Base-by-base conservation (phyloP, 2,113 vertebrate species). In the Hystrix cristata region DNA sequence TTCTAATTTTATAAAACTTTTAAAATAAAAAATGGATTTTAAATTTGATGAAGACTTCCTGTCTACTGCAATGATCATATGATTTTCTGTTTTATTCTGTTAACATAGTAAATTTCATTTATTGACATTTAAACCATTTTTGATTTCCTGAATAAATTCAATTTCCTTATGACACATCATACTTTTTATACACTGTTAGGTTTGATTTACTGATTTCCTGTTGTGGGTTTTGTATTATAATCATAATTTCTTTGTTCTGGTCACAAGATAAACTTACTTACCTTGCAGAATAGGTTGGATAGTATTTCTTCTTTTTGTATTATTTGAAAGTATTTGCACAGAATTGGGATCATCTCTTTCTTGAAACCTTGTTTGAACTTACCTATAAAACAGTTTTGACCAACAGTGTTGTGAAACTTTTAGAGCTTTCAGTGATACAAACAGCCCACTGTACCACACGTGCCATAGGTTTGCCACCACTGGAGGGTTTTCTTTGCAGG, bases 131-230 rank as follows among this genome's bases (percentile, higher is more conserved):
- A 87, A 83, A 59, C 4, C 23, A 83, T 87, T 69, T 57, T 91
- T 69, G 38, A 10, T 86, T 78, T 71, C 1, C 43, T 80, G 1
- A 29, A 87, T 94, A 83, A 79, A 74, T 82, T 94, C 6, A 53
- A 74, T 76, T 86, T 89, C 11, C 7, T 92, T 94, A 86, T 89
- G n/a, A 55, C 79, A 65, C 38, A 48, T 64, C 43, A 21, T 71
- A 5, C 89, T 94, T 34, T 86, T 14, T 92, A 59, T 43, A 82
- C 1, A 48, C 21, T 80, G 12, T 81, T 95, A 43, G 15, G 8
- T 79, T 89, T 80, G 14, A 64, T 62, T 91, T 60, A 16, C 4
- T 88, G 88, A 74, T 69, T 81, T 94, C 88, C 82, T 95, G 9
- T 93, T 74, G 80, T 23, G 48, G 71, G 9, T 62, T 93, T 88